Evolutionary conservation across 2,888 invertebrate genomes (phyloP).

Genomic region (Amblyjoppa proteus): DNA sequence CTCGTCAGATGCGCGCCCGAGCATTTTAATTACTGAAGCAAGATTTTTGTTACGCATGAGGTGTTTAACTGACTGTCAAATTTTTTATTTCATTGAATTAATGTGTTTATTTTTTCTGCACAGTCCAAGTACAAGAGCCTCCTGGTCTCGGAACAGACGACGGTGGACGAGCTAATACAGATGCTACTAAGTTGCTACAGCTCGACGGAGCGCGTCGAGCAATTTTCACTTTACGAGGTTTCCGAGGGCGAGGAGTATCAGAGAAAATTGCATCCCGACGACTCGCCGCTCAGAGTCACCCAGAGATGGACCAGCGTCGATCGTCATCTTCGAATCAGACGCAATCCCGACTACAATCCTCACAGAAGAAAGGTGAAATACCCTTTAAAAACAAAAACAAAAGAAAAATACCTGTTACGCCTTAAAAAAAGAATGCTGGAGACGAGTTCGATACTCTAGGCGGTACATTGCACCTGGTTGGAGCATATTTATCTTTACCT

Average conservation of each 20-base stretch:
- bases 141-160: conserved; percentile 95
- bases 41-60: no score
- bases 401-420: background rate
- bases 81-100: background rate
- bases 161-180: conserved; percentile 94
- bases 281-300: conserved; percentile 93
- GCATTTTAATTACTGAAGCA: no score
- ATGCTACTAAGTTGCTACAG: conserved; percentile 94
- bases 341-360: conserved; percentile 92
- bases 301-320: conserved; percentile 88
- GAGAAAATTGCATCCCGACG: conserved; percentile 94
- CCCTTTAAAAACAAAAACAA: background rate
- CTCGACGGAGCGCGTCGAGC: conserved; percentile 93
- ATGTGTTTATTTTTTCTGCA: conserved; percentile 61
- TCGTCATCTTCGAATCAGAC: conserved; percentile 93
- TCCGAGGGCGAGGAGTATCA: conserved; percentile 94
- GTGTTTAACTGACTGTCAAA: background rate
- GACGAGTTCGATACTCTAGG: background rate
- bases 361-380: conserved; percentile 82
- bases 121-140: conserved; percentile 96
- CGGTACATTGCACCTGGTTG: no score
- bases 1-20: background rate
- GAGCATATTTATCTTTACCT: background rate
- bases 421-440: background rate
- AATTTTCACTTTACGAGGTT: conserved; percentile 95